Conservation (phyloP, 2,888 invertebrate genomes). For the Archips xylosteana region DNA sequence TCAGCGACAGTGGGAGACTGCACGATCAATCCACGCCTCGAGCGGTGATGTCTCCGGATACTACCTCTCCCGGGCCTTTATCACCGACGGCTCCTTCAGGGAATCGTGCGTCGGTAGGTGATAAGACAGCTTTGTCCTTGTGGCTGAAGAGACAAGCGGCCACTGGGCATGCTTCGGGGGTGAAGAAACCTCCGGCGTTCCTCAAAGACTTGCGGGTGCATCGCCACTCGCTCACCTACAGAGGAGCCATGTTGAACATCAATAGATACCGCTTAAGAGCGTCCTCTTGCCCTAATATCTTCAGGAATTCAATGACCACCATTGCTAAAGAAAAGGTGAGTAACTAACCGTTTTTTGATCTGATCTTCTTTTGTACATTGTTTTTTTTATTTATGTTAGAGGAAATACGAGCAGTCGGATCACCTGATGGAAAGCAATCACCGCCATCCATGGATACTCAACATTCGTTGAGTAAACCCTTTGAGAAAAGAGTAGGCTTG, state of each 20-base stretch:
- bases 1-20: constrained; percentile 87
- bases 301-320: constrained; percentile 93
- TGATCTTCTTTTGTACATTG: too few species aligned
- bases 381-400: too few species aligned
- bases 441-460: too few species aligned
- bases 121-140: constrained; percentile 82
- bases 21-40: constrained; percentile 76
- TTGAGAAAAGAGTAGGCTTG: too few species aligned
- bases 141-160: constrained; percentile 84
- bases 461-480: too few species aligned
- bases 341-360: neutral
- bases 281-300: constrained; percentile 96
- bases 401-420: too few species aligned
- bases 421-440: too few species aligned
- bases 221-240: constrained; percentile 91
- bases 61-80: constrained; percentile 58
- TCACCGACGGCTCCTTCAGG: constrained; percentile 62
- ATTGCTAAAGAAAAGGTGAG: constrained; percentile 91
- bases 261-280: constrained; percentile 92
- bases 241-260: constrained; percentile 94
- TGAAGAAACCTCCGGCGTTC: constrained; percentile 87
- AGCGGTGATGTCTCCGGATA: constrained; percentile 63
- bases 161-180: constrained; percentile 57
- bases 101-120: constrained; percentile 58
- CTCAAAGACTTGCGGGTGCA: constrained; percentile 91